Evolutionary conservation across 2,797 vertebrate species (phyloP).

Genomic region (Hipposideros larvatus): DNA sequence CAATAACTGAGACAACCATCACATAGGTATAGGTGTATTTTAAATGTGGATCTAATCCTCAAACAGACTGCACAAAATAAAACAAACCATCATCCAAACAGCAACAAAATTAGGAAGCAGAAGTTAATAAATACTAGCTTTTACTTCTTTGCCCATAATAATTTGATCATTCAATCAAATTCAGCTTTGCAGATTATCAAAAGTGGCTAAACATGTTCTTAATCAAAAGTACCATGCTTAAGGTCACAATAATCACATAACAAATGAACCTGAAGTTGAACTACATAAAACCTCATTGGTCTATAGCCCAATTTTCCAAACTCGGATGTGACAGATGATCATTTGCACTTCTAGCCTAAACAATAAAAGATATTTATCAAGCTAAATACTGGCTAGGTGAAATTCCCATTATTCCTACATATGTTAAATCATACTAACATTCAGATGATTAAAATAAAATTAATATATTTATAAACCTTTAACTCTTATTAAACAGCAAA

Average conservation of each 20-base stretch:
- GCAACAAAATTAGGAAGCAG: constrained; percentile 28
- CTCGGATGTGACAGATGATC: not conserved
- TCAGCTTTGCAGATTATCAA: constrained; percentile 23
- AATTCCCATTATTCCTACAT: not conserved
- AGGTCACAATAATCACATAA: not conserved
- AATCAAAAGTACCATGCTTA: not conserved
- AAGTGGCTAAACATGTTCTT: constrained; percentile 35
- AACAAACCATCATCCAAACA: constrained; percentile 8
- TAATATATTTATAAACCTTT: constrained; percentile 30
- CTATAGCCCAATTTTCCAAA: not conserved
- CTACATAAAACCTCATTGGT: not conserved
- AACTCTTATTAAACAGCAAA: constrained; percentile 1
- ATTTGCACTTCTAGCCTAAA: not conserved
- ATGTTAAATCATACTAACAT: constrained; percentile 63
- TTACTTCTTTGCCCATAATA: constrained; percentile 26
- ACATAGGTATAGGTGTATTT: not conserved
- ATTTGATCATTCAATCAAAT: constrained; percentile 47
- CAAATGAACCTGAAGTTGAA: not conserved
- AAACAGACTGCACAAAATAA: not conserved
- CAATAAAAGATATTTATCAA: constrained; percentile 40
- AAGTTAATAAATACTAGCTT: not conserved
- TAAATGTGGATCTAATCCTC: not conserved
- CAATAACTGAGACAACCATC: not conserved
- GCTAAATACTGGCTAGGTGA: not conserved
- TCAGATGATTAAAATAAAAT: constrained; percentile 44